Base-by-base conservation (phyloP, 2,113 vertebrate genomes). In the Opisthocomus hoazin region DNA sequence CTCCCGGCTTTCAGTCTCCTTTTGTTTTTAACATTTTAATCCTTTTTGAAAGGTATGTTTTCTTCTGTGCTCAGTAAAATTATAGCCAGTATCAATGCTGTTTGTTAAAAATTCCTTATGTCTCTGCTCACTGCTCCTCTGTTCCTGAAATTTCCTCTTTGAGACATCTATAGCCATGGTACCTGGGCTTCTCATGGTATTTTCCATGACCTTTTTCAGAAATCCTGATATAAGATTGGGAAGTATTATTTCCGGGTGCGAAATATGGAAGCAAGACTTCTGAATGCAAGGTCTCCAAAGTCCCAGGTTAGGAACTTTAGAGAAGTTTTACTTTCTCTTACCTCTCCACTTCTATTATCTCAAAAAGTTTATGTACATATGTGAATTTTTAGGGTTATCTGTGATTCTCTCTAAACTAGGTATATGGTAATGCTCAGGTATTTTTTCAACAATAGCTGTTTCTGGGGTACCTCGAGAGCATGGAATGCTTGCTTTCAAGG, bases 351-450 rank as follows among this genome's bases (percentile, higher is more conserved):
- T 84, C 45, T 51, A 16, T 83, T 53, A 9, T 17, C 2, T 91
- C 37, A 45, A 37, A 81, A 78, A 6, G 0, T 0, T 63, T 58
- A 54, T 24, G 5, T 15, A n/a, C 0, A 3, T 24, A 58, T 13
- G 57, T 70, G 34, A 17, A 61, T 70, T 84, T 69, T 53, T n/a
- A 30, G 15, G 10, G 50, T 66, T 66, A 71, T 29, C 2, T 61
- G 7, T 39, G 5, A 21, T 30, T 3, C 10, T 63, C 4, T 51
- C 37, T 70, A 50, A 61, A 65, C 14, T 45, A 45, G 5, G 21
- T 24, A 27, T 73, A 15, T 12, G 16, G 12, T n/a, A 81, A 37
- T 39, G 23, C 5, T 75, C 18, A 60, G 30, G 20, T 9, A 15
- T 19, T 57, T 73, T 73, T 78, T 84, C n/a, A 37, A 41, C 2